A percentile compares a stretch with the other conserved stretches of the same genome.
Evolutionary conservation across 2,113 vertebrate species (phyloP).

Genomic region (Nematolebias whitei): DNA sequence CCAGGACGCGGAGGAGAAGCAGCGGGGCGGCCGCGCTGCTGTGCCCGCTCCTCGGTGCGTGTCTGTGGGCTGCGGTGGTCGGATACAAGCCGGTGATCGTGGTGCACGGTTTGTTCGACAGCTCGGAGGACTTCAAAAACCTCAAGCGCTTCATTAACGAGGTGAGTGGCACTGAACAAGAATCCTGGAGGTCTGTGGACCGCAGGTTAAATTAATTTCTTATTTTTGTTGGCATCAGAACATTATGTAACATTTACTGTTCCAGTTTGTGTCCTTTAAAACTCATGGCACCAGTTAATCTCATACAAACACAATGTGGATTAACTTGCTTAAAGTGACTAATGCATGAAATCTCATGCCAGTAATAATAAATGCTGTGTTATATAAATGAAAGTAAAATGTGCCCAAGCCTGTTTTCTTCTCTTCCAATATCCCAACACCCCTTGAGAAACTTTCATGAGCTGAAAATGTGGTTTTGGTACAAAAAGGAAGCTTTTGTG

Average conservation of each 20-base stretch:
- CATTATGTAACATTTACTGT: too few relatives aligned
- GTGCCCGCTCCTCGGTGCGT: slow-evolving; percentile 65
- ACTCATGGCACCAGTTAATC: too few relatives aligned
- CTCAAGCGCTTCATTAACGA: slow-evolving; percentile 84
- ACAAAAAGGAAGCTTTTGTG: background rate
- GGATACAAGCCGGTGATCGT: slow-evolving; percentile 88
- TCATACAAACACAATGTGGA: background rate
- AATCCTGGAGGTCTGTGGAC: too few relatives aligned
- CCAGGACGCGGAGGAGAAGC: slow-evolving; percentile 4
- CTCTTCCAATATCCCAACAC: background rate
- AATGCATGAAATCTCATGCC: too few relatives aligned
- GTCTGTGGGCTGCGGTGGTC: slow-evolving; percentile 69
- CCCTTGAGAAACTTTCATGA: background rate
- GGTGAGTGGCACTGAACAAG: slow-evolving; percentile 65
- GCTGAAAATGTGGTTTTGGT: background rate
- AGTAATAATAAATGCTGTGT: background rate
- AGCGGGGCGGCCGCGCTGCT: slow-evolving; percentile 53
- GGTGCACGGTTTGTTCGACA: slow-evolving; percentile 91
- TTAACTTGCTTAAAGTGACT: background rate
- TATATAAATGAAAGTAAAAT: background rate
- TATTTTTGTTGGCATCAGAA: too few relatives aligned
- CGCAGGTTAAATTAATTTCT: too few relatives aligned
- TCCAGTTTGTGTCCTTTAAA: too few relatives aligned
- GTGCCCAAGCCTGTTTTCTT: background rate
- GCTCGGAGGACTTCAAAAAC: slow-evolving; percentile 82